Evolutionary conservation across 2,797 vertebrate species (phyloP), one percentile per base, ranked within the genome.

Genomic region (Protonibea diacanthus): DNA sequence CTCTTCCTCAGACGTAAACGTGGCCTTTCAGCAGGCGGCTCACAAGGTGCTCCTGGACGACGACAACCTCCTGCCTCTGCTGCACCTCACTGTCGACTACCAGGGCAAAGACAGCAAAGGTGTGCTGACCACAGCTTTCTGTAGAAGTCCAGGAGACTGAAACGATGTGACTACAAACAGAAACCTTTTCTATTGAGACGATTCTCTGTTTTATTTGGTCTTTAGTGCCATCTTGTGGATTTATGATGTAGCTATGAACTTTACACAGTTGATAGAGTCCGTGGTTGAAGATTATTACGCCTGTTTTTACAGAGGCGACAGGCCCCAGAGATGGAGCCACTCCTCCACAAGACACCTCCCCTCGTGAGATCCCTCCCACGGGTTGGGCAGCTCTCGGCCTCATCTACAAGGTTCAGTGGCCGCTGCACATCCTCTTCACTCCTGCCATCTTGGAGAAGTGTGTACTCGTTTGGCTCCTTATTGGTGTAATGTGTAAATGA

Each of bases 301-400:
- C 21, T 63, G 40, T 27, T 21, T 21, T 82, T 81, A 86, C 86
- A 99, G 98, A 99, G 76, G 63, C 90, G 14, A 74, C 94, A 57
- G 97, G 96, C 80, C 80, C 88, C 83, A 96, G 98, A 82, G 98
- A 99, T 56, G 95, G 94, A 44, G 92, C 92, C 80, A 95, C 95
- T 1, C 95, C 97, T 71, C 96, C 97, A 56, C 97, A 98, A 65
- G 98, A 99, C 73, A 87, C 96, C 0, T 99, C 98, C 56, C 98
- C 98, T 4, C 96, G 98, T 6, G 98, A 99, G 88, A 94, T 94
- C 57, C 98, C 98, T 0, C 92, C 96, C 0, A 97, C 97, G 0
- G 98, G 98, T 70, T 99, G 98, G 98, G 97, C 97, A 2, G 97
- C 97, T n/a, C 95, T 99, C 10, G 98, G 98, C 8, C 95, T 99